Conservation (phyloP, 2,113 vertebrate genomes). For the Trematomus loennbergii region DNA sequence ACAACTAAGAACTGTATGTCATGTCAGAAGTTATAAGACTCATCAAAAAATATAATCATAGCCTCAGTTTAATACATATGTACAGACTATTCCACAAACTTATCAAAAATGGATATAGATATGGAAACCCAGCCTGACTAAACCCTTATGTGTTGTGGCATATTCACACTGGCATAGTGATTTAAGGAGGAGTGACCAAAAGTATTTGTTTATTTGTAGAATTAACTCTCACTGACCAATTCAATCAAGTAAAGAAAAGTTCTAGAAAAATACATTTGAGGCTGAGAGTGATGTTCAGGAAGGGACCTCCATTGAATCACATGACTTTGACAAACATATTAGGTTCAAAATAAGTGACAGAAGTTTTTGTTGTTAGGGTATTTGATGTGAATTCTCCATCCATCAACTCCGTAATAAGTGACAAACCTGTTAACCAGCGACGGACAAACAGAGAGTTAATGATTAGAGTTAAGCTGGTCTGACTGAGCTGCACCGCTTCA, state of each 20-base stretch:
- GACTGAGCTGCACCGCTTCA: slow-evolving; percentile 16
- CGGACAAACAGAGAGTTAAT: slow-evolving; percentile 49
- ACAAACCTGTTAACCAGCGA: slow-evolving; percentile 47
- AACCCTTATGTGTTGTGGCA: background rate
- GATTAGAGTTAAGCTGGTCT: slow-evolving; percentile 21
- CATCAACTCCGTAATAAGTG: slow-evolving; percentile 16
- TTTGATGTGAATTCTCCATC: background rate
- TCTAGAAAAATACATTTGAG: background rate
- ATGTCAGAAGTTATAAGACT: background rate
- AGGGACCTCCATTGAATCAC: background rate
- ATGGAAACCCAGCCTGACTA: background rate
- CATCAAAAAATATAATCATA: background rate
- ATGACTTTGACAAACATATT: background rate
- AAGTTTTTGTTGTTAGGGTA: background rate
- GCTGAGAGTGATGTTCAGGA: background rate
- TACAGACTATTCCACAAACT: background rate
- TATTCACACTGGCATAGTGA: background rate
- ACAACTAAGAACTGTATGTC: background rate
- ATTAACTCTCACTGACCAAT: background rate
- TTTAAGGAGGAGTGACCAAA: background rate
- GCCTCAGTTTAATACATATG: background rate
- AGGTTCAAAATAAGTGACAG: background rate
- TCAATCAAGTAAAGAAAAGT: background rate
- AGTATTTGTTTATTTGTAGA: background rate
- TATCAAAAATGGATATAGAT: background rate